Evolutionary conservation across 1,140 invertebrate genomes (phyloP), one percentile per base, ranked within the genome.

Genomic region (Druon quercuslanigerum): DNA sequence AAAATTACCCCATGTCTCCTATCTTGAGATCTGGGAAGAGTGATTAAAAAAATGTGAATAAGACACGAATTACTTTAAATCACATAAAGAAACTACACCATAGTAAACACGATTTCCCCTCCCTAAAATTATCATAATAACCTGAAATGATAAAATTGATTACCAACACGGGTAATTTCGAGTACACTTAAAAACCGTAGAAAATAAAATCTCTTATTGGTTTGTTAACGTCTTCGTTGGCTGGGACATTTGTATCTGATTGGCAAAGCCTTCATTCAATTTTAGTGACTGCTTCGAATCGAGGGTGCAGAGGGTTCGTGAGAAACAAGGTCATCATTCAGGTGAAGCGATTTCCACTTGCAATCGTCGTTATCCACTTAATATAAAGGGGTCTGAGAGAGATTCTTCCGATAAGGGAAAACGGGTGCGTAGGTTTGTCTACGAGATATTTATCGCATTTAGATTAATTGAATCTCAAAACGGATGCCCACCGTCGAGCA

Each of bases 381-480:
- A 84, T 85, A 84, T 70, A 70, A 83, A 79, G 79, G 81, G 79
- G 77, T 71, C 51, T 70, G 46, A 50, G 40, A 20, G 51, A 75
- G 74, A 75, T 75, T 70, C n/a, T 14, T 52, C 51, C 52, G 66
- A 75, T 75, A 71, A 75, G 60, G 13, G 14, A 70, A 70, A 66
- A 51, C 70, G 60, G 66, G 40, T 70, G 74, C 54, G 74, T 40
- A 56, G 74, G 74, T 75, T 75, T 75, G 80, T 85, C 74, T 83
- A 80, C 50, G 50, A 79, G 84, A 85, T 84, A 84, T 57, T 76
- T 72, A 83, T 85, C 83, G 77, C 71, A 72, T 70, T 51, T 71
- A 75, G 76, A 86, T 85, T 84, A 83, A 85, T 86, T 85, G 77
- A 86, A 85, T 86, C 76, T 78, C 79, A 78, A 83, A 82, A 83